phyloP scores from a whole-genome alignment of 1,140 invertebrate genomes.

The Vanessa tameamea region DNA sequence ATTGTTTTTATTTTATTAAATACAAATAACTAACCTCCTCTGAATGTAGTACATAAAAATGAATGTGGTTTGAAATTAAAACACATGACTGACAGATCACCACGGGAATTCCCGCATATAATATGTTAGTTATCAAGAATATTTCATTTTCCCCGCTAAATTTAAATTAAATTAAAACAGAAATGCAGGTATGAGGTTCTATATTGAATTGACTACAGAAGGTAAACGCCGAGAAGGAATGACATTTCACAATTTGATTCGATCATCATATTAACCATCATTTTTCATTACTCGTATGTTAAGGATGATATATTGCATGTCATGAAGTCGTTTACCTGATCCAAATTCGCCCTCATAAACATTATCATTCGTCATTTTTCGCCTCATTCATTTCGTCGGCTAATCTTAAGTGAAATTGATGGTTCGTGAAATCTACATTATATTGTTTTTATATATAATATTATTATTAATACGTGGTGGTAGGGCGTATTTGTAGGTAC shows the following conservation, averaged over 20 bases:
- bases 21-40: background rate
- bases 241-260: slow-evolving; percentile 32
- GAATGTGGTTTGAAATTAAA: too few species aligned
- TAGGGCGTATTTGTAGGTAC: too few species aligned
- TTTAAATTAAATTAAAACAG: too few species aligned
- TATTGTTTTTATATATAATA: background rate
- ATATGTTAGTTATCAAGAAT: too few species aligned
- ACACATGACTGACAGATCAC: too few species aligned
- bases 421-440: slow-evolving; percentile 15
- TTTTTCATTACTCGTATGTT: slow-evolving; percentile 61
- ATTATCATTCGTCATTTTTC: slow-evolving; percentile 53
- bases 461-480: background rate
- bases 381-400: slow-evolving; percentile 39
- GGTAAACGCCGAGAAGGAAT: slow-evolving; percentile 19
- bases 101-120: too few species aligned
- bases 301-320: slow-evolving; percentile 63
- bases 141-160: too few species aligned
- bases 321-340: slow-evolving; percentile 62
- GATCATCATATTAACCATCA: slow-evolving; percentile 44
- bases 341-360: slow-evolving; percentile 53
- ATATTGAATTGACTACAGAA: too few species aligned
- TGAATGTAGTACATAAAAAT: too few species aligned
- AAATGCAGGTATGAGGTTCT: too few species aligned
- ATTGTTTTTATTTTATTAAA: slow-evolving; percentile 2
- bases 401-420: slow-evolving; percentile 48